These are phyloP conservation scores for Silurus meridionalis DNA, from an alignment of 2,113 vertebrate species.

Conservation along the genomic window DNA sequence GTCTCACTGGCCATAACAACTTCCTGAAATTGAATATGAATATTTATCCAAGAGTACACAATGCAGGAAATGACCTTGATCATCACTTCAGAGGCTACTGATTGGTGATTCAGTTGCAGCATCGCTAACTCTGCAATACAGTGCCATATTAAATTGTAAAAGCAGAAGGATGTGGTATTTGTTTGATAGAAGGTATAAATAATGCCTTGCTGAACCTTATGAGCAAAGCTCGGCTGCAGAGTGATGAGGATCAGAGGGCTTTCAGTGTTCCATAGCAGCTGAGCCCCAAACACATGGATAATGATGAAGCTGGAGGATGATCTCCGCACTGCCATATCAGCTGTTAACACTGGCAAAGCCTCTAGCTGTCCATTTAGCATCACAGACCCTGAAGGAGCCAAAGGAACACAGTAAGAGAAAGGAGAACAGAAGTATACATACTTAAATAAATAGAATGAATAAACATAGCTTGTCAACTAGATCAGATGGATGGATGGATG, in stretches of 20 bases:
- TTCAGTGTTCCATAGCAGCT: slow-evolving; percentile 81
- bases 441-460: background rate
- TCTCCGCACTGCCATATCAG: slow-evolving; percentile 69
- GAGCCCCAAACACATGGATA: slow-evolving; percentile 76
- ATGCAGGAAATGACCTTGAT: background rate
- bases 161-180: background rate
- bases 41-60: background rate
- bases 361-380: slow-evolving; percentile 73
- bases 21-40: background rate
- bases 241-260: slow-evolving; percentile 75
- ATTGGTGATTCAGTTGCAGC: background rate
- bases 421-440: background rate
- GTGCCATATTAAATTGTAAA: background rate
- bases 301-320: slow-evolving; percentile 83
- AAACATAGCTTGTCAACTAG: too few relatives aligned
- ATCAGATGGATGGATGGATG: background rate
- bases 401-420: background rate
- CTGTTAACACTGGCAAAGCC: slow-evolving; percentile 72
- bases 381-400: slow-evolving; percentile 71
- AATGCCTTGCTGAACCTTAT: slow-evolving; percentile 69
- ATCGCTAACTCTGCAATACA: background rate
- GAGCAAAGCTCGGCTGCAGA: slow-evolving; percentile 80
- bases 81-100: background rate
- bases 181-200: background rate
- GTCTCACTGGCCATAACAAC: background rate